A percentile compares a stretch with the other conserved stretches of the same genome.
Evolutionary conservation across 1,140 invertebrate species (phyloP).

Genomic region (Idris sp.): DNA sequence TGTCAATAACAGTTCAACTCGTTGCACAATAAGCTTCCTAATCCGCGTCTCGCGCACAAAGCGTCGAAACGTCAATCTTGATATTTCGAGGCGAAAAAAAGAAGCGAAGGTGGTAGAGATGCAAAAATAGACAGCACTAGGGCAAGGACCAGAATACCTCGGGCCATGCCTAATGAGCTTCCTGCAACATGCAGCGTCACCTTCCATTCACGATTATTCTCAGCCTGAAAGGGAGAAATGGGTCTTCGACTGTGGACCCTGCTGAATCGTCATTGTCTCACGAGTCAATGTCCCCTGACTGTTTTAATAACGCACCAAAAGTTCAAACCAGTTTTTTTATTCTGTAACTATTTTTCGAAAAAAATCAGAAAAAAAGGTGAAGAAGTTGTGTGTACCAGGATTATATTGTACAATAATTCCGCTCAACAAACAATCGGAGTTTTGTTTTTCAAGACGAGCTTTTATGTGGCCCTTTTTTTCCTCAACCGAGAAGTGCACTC

Average conservation of each 20-base stretch:
- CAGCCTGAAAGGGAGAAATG: constrained; percentile 53
- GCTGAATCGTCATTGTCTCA: constrained; percentile 70
- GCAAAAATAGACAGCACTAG: constrained; percentile 43
- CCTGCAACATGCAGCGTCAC: constrained; percentile 65
- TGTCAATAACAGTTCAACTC: constrained; percentile 47
- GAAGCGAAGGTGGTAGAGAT: constrained; percentile 6
- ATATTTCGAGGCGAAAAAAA: constrained; percentile 45
- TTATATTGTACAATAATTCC: constrained; percentile 49
- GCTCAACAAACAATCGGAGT: constrained; percentile 34
- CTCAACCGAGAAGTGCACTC: constrained; percentile 17
- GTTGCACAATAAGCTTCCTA: constrained; percentile 54
- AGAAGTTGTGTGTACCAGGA: constrained; percentile 1
- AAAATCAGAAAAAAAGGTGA: too few species aligned
- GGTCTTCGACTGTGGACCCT: constrained; percentile 44
- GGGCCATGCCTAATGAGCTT: constrained; percentile 72
- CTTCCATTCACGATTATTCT: constrained; percentile 69
- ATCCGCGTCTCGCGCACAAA: constrained; percentile 45
- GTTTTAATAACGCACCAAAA: constrained; percentile 68
- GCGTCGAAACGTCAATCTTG: constrained; percentile 22
- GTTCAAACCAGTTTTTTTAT: too few species aligned
- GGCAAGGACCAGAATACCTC: constrained; percentile 65
- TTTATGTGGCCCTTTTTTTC: constrained; percentile 33
- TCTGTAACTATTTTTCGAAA: too few species aligned
- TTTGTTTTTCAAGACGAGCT: constrained; percentile 45
- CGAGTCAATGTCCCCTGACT: constrained; percentile 50